phyloP scores from a whole-genome alignment of 2,113 vertebrate genomes.

The Phalacrocorax carbo region DNA sequence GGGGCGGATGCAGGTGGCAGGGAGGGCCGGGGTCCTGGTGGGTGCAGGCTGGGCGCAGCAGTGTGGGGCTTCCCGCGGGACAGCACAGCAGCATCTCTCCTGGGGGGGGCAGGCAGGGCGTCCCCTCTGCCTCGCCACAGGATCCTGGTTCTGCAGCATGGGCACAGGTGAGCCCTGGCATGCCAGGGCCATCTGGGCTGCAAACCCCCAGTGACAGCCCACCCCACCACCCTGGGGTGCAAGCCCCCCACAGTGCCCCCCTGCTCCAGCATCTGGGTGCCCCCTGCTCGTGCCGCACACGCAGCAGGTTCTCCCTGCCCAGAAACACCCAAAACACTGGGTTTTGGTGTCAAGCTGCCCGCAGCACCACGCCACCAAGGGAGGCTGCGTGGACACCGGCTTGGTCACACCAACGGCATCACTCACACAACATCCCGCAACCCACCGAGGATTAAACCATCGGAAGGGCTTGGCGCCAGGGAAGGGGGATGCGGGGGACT shows the following conservation, averaged over 20 bases:
- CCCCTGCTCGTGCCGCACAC: background rate
- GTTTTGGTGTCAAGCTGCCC: fast-evolving
- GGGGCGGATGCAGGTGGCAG: fast-evolving
- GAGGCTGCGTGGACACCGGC: background rate
- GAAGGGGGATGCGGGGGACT: fast-evolving
- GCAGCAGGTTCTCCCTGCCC: fast-evolving
- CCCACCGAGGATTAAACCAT: fast-evolving
- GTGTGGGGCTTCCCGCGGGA: fast-evolving
- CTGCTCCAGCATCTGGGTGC: fast-evolving
- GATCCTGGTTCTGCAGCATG: fast-evolving
- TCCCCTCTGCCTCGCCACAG: background rate
- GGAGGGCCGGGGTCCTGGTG: fast-evolving
- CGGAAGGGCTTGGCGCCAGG: too few relatives aligned
- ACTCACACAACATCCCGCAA: background rate
- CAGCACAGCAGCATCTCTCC: fast-evolving
- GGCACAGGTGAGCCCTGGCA: background rate
- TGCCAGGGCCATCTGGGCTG: fast-evolving
- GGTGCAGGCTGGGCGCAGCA: fast-evolving
- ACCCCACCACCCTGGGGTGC: fast-evolving
- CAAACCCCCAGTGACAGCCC: fast-evolving
- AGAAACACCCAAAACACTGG: background rate
- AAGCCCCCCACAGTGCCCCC: background rate
- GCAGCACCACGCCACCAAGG: too few relatives aligned
- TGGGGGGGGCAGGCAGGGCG: fast-evolving
- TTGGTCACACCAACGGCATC: fast-evolving